These are phyloP conservation scores for Mastacembelus armatus DNA, from an alignment of 2,797 vertebrate genomes.

Conservation along the genomic window DNA sequence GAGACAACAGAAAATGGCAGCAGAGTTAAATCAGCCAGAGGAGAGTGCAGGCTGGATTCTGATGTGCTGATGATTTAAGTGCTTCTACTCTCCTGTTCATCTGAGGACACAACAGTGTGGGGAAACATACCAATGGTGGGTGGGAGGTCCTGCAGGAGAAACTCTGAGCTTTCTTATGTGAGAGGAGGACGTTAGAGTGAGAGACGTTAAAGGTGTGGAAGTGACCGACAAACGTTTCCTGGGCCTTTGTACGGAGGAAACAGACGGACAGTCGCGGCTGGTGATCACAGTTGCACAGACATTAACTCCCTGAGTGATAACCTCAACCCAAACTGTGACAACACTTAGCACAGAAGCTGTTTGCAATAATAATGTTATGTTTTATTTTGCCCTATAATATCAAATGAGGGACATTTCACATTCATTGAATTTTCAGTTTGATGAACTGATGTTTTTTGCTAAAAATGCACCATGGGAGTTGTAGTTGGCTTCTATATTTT, in stretches of 20 bases:
- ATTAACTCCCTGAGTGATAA: background rate
- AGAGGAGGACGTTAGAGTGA: background rate
- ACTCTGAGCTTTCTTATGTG: background rate
- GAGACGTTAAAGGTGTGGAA: too few species aligned
- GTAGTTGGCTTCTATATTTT: too few species aligned
- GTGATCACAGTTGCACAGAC: background rate
- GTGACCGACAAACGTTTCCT: too few species aligned
- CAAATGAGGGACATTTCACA: too few species aligned
- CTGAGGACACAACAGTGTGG: conserved; percentile 10
- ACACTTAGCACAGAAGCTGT: background rate
- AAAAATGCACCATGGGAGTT: too few species aligned
- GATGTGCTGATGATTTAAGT: conserved; percentile 32
- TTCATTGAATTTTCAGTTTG: too few species aligned
- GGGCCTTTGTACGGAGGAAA: background rate
- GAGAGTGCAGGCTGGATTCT: background rate
- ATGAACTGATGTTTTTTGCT: too few species aligned
- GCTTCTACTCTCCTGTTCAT: conserved; percentile 12
- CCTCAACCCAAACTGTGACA: background rate
- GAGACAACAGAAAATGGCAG: background rate
- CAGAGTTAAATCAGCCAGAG: background rate
- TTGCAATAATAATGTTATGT: too few species aligned
- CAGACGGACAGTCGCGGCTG: background rate
- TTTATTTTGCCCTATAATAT: too few species aligned
- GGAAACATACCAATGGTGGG: background rate
- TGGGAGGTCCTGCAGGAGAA: conserved; percentile 4